phyloP scores from a whole-genome alignment of 2,797 vertebrate genomes.

The Poecilia gillii region DNA sequence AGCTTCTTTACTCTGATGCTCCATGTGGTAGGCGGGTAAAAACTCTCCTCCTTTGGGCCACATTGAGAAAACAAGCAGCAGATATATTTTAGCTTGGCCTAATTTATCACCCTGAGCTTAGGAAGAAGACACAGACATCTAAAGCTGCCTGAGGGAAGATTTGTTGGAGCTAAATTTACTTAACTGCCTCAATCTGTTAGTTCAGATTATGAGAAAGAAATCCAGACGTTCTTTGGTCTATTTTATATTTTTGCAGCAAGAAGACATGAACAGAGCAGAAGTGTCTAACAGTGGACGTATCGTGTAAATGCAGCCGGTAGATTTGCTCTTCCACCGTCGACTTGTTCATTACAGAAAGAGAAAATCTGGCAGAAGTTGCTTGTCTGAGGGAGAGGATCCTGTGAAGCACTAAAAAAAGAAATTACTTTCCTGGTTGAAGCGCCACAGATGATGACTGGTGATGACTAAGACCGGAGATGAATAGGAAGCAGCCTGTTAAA shows the following conservation, averaged over 20 bases:
- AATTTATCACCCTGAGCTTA: slow-evolving; percentile 18
- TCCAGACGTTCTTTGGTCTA: background rate
- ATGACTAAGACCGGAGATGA: slow-evolving; percentile 52
- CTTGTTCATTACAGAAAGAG: slow-evolving; percentile 41
- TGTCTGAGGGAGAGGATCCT: slow-evolving; percentile 37
- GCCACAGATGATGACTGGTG: slow-evolving; percentile 28
- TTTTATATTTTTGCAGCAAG: background rate
- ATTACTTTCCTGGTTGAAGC: slow-evolving; percentile 31
- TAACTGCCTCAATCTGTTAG: background rate
- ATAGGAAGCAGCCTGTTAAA: slow-evolving; percentile 30
- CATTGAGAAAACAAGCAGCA: background rate
- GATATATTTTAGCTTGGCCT: slow-evolving; percentile 9
- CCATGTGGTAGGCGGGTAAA: slow-evolving; percentile 7
- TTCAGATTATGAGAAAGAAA: background rate
- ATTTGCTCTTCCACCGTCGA: slow-evolving; percentile 39
- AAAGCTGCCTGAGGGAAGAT: slow-evolving; percentile 13
- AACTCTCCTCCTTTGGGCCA: slow-evolving; percentile 21
- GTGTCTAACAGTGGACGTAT: slow-evolving; percentile 6
- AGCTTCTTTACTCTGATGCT: background rate
- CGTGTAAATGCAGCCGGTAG: slow-evolving; percentile 19
- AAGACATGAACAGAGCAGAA: background rate
- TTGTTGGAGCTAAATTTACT: background rate
- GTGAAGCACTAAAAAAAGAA: slow-evolving; percentile 44
- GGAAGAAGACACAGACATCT: slow-evolving; percentile 3
- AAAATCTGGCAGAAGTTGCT: slow-evolving; percentile 36